These are phyloP conservation scores for Netelia inedita DNA, from an alignment of 2,888 invertebrate genomes.

Conservation along the genomic window DNA sequence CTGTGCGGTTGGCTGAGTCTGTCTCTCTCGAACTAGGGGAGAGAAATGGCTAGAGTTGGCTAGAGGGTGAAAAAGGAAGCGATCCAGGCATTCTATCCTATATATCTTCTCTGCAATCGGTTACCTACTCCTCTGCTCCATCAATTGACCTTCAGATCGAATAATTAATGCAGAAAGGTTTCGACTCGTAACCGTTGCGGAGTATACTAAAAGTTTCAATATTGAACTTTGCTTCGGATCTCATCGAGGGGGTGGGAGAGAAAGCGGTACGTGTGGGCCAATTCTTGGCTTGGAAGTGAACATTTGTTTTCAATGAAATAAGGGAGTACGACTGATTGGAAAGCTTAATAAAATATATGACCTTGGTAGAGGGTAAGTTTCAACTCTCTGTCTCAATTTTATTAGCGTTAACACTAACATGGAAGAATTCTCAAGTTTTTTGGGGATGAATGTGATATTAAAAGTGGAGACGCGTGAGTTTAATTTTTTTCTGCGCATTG, in stretches of 20 bases:
- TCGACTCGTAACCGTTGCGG: constrained; percentile 12
- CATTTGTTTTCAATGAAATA: too few relatives aligned
- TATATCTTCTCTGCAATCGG: constrained; percentile 30
- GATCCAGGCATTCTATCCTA: neutral
- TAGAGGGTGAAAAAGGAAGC: constrained; percentile 28
- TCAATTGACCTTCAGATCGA: constrained; percentile 71
- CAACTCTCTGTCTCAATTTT: too few relatives aligned
- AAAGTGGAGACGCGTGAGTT: neutral
- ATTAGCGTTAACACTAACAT: too few relatives aligned
- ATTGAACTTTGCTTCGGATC: neutral
- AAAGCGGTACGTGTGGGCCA: too few relatives aligned
- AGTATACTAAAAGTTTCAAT: constrained; percentile 32
- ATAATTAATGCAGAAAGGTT: constrained; percentile 75
- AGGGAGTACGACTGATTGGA: too few relatives aligned
- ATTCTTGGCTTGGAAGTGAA: too few relatives aligned
- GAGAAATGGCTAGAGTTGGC: constrained; percentile 12
- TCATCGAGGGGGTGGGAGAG: too few relatives aligned
- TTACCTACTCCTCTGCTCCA: constrained; percentile 69
- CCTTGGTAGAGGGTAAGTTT: too few relatives aligned
- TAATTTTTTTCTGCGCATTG: neutral
- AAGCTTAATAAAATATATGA: too few relatives aligned
- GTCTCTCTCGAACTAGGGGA: constrained; percentile 67
- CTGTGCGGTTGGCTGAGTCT: constrained; percentile 69
- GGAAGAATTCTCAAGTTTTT: too few relatives aligned
- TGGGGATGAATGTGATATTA: too few relatives aligned